These are phyloP conservation scores for Acheta domesticus DNA, from an alignment of 2,888 invertebrate genomes.

Conservation along the genomic window DNA sequence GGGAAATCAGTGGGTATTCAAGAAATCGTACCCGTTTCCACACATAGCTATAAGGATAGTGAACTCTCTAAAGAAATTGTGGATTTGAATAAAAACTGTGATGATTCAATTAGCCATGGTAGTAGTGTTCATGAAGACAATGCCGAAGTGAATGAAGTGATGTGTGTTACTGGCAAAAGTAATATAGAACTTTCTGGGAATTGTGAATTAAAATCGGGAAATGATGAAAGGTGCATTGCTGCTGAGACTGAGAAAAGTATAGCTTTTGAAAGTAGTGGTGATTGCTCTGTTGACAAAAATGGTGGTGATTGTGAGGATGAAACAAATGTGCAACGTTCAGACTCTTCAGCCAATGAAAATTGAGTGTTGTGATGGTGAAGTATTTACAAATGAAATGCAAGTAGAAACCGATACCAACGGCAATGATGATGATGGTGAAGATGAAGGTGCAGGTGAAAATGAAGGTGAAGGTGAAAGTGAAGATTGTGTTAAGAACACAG, in stretches of 20 bases:
- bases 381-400: not conserved
- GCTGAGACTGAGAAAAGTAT: not conserved
- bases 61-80: constrained; percentile 19
- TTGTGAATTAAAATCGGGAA: not conserved
- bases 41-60: constrained; percentile 19
- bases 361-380: not conserved
- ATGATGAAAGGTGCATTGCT: not conserved
- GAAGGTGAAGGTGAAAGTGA: constrained; percentile 41
- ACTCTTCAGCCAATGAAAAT: not conserved
- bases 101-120: not conserved
- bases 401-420: constrained; percentile 36
- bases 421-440: constrained; percentile 40
- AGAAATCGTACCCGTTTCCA: not conserved
- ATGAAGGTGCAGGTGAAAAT: constrained; percentile 36
- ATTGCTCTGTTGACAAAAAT: constrained; percentile 24
- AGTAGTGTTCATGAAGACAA: not conserved
- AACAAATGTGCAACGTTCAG: not conserved
- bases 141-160: not conserved
- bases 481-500: constrained; percentile 38
- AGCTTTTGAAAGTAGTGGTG: constrained; percentile 19
- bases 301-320: constrained; percentile 37
- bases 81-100: constrained; percentile 7
- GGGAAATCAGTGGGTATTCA: not conserved
- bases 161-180: too few relatives aligned
- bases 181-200: not conserved